Base-by-base conservation (phyloP, 1,140 invertebrate genomes). In the Drosophila leontia region DNA sequence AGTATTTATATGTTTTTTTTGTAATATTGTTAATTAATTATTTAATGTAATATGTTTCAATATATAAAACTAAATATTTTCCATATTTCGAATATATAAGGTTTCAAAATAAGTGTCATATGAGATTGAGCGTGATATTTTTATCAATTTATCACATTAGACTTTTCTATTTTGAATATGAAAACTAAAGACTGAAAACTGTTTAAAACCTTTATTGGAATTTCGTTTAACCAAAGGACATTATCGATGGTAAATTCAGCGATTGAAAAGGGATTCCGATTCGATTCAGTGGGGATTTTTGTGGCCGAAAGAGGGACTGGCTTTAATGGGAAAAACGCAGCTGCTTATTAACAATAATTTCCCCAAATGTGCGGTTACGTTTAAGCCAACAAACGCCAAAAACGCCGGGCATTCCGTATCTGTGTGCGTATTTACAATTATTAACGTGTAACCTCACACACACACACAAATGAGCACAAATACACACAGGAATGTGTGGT, bases 271-370 rank as follows among this genome's bases (percentile, higher is more conserved):
- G 48, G 19, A 32, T 42, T 11, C 39, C 23, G 13, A 68, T 47
- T 8, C 34, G 11, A 70, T 55, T 68, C 67, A 55, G 34, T 45
- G 51, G 67, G 67, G 62, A 68, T 26, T 45, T 53, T 75, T 57
- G 72, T 39, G 51, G 42, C 71, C 39, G 34, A 45, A 51, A 59
- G 32, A n/a, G 56, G 60, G 37, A 39, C 42, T 37, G 34, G 48
- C 56, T 76, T 67, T 76, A 78, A 74, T 67, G 55, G 57, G 47
- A 70, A 60, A 55, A 69, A 65, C 84, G 65, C 84, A 87, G 84
- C 84, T 87, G 84, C 80, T 88, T 87, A 83, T 87, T 87, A 82
- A 87, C 84, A 78, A 87, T 87, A 78, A 87, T 87, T 87, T 82
- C 74, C 84, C 84, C 84, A 87, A 87, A 87, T 78, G 84, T 80